Percentiles rank a stretch among this genome's conserved stretches.
Evolutionary conservation across 30 jellyfish, hydroid and myxozoan species (phyloP).

Genomic region (Euphysa ruthae): DNA sequence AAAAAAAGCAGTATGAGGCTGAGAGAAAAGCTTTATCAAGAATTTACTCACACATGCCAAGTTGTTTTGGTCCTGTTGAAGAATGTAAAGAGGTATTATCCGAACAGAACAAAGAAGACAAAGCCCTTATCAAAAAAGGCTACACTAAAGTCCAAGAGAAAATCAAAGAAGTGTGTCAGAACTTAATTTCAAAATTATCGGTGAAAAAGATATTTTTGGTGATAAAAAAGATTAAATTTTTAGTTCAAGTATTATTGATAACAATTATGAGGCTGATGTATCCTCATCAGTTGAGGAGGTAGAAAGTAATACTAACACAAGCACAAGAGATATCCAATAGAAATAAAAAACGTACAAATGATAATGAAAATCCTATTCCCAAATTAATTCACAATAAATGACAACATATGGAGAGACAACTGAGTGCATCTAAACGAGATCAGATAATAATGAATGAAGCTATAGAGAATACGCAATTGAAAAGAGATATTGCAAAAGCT

Average conservation of each 20-base stretch:
- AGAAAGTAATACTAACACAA: background rate
- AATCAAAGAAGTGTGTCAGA: background rate
- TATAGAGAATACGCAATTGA: slow-evolving; percentile 35
- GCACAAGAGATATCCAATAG: too few species aligned
- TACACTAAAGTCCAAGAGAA: background rate
- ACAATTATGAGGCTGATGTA: background rate
- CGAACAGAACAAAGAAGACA: background rate
- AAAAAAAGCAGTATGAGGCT: slow-evolving; percentile 34
- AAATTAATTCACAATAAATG: slow-evolving; percentile 32
- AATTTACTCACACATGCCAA: slow-evolving; percentile 17
- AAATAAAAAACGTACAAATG: slow-evolving; percentile 3
- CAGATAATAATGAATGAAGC: slow-evolving; percentile 26
- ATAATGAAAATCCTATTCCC: slow-evolving; percentile 9
- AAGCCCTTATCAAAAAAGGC: background rate
- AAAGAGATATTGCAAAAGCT: slow-evolving; percentile 47
- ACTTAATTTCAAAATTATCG: too few species aligned
- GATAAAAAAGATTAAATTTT: too few species aligned
- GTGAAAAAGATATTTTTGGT: too few species aligned
- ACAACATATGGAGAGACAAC: slow-evolving; percentile 38
- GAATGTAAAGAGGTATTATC: background rate
- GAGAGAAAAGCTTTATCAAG: slow-evolving; percentile 24
- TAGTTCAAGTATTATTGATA: background rate
- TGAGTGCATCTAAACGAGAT: slow-evolving; percentile 48
- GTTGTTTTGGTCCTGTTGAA: slow-evolving; percentile 33
- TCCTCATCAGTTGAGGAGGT: background rate